Percentiles rank a stretch among this genome's conserved stretches.
phyloP scores from a whole-genome alignment of 2,797 vertebrate genomes.

The Emydoidea blandingii region DNA sequence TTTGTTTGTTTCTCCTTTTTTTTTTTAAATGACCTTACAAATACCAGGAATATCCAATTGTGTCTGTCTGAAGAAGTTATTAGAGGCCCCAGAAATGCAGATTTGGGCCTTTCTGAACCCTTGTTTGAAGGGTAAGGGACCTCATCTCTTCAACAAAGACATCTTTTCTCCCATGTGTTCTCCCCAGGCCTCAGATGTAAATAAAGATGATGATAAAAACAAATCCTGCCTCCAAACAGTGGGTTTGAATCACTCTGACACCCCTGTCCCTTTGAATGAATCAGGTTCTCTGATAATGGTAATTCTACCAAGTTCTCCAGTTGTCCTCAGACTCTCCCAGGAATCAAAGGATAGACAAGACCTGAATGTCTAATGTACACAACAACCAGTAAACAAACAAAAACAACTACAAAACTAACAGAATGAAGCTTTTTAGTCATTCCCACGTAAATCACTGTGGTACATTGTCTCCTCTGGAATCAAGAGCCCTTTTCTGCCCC shows the following conservation, averaged over 20 bases:
- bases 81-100: conserved; percentile 32
- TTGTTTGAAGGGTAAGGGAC: not conserved
- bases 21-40: not conserved
- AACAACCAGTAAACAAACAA: conserved; percentile 65
- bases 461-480: not conserved
- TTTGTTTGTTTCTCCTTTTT: not conserved
- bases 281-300: not conserved
- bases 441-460: conserved; percentile 61
- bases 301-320: conserved; percentile 72
- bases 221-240: not conserved
- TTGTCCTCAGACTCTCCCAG: conserved; percentile 70
- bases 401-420: conserved; percentile 61
- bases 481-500: conserved; percentile 22
- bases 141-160: conserved; percentile 23
- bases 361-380: conserved; percentile 73
- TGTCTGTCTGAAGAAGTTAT: conserved; percentile 35
- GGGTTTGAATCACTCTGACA: conserved; percentile 37
- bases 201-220: conserved; percentile 20
- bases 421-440: conserved; percentile 55
- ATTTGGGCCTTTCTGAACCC: not conserved
- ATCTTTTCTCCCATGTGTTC: not conserved
- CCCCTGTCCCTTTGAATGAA: conserved; percentile 35
- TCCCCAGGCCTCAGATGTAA: not conserved
- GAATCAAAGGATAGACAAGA: conserved; percentile 56
- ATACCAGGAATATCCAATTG: conserved; percentile 12